A percentile compares a stretch with the other conserved stretches of the same genome.
Conservation (phyloP, 2,113 vertebrate species). For the Brachionichthys hirsutus region DNA sequence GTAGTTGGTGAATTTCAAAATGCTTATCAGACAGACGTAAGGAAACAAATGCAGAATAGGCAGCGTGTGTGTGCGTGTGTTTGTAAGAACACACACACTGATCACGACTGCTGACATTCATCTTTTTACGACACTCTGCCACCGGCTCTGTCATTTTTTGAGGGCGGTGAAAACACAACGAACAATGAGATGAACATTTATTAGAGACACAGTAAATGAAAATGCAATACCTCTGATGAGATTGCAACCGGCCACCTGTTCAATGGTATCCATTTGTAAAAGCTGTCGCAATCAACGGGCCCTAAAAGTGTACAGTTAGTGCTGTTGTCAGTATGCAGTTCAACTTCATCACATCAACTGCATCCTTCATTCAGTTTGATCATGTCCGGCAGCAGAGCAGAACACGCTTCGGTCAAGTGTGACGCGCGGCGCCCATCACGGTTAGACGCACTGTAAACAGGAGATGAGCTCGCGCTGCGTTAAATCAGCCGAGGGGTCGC, state of each 20-base stretch:
- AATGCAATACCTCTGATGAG: constrained; percentile 95
- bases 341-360: constrained; percentile 82
- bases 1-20: background rate
- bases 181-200: constrained; percentile 50
- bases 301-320: constrained; percentile 99
- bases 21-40: background rate
- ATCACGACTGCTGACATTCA: background rate
- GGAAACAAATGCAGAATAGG: constrained; percentile 24
- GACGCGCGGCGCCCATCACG: constrained; percentile 22
- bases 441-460: constrained; percentile 14
- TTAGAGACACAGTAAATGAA: constrained; percentile 74
- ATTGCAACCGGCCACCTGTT: constrained; percentile 94
- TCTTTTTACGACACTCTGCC: constrained; percentile 35
- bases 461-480: constrained; percentile 14
- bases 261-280: constrained; percentile 99
- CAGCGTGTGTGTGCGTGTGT: constrained; percentile 16
- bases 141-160: constrained; percentile 47
- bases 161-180: constrained; percentile 34
- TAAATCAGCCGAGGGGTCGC: constrained; percentile 24
- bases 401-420: constrained; percentile 18
- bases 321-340: constrained; percentile 90
- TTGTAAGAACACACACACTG: background rate
- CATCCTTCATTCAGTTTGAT: constrained; percentile 42
- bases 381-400: constrained; percentile 47
- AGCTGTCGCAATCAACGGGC: constrained; percentile 99